phyloP scores from a whole-genome alignment of 1,140 invertebrate species.

The Drosophila jambulina region DNA sequence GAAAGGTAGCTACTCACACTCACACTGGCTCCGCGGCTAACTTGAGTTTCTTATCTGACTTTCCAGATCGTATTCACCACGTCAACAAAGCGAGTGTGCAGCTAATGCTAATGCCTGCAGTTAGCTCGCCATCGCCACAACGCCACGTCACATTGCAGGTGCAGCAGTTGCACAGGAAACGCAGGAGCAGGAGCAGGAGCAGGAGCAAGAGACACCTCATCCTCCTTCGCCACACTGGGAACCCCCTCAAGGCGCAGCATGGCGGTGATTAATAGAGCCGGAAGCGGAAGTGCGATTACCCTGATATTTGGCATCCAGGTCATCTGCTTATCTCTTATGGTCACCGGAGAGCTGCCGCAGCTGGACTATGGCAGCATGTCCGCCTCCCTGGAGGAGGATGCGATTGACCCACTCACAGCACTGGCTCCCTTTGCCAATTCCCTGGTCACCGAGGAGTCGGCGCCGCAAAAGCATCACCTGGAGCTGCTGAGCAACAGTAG shows the following conservation, averaged over 20 bases:
- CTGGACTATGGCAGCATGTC: constrained; percentile 71
- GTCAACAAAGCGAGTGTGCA: constrained; percentile 62
- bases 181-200: constrained; percentile 34
- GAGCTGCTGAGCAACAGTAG: constrained; percentile 58
- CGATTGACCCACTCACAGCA: constrained; percentile 52
- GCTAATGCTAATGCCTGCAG: constrained; percentile 72
- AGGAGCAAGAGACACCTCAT: constrained; percentile 18
- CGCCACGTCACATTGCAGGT: constrained; percentile 31
- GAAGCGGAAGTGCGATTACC: constrained; percentile 76
- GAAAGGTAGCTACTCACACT: constrained; percentile 28
- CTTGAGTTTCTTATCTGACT: constrained; percentile 63
- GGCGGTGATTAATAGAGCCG: constrained; percentile 70
- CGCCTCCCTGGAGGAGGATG: constrained; percentile 67
- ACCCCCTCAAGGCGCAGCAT: constrained; percentile 10
- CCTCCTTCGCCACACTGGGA: constrained; percentile 17
- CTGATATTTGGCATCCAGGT: constrained; percentile 63
- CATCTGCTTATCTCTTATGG: constrained; percentile 50
- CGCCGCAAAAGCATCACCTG: constrained; percentile 33
- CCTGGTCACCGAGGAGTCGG: constrained; percentile 59
- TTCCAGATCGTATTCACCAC: constrained; percentile 68
- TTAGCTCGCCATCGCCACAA: constrained; percentile 41
- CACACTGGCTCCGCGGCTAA: constrained; percentile 5
- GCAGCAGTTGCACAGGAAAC: constrained; percentile 70
- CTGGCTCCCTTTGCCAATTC: constrained; percentile 55
- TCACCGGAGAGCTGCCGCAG: constrained; percentile 55